Evolutionary conservation across 1,140 invertebrate species (phyloP), one percentile per base, ranked within the genome.

Genomic region (Zaprionus inermis): DNA sequence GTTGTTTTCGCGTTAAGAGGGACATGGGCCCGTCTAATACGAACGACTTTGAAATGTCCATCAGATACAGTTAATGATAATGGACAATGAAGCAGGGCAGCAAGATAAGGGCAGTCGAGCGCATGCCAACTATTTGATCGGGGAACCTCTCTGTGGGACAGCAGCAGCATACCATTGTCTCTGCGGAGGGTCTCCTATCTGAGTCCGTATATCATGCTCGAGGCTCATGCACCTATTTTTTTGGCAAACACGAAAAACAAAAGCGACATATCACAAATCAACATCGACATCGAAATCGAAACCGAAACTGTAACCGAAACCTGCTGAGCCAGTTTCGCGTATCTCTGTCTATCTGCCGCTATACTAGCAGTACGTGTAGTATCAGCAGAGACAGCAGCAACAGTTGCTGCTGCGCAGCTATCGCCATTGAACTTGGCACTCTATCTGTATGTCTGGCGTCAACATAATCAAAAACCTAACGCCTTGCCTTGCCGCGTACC

Each of bases 381-480:
- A 57, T 59, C 38, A 58, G 44, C 34, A 20, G 44, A 9, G 16
- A 1, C 18, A 10, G 7, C 44, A 46, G 16, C 3, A 11, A 11
- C 36, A 14, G 36, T 5, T 2, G 28, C 36, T n/a, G 36, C 36
- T 41, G 38, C 38, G 14, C 32, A 49, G 51, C 54, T 30, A 24
- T 28, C 18, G 44, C 36, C 54, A 44, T 55, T 78, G 72, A 78
- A 74, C 65, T 71, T 77, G 63, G 36, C 46, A 36, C 63, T 61
- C 20, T 54, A n/a, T 34, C 28, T 36, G n/a, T 59, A 10, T 41
- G 46, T 11, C 51, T 69, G 64, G 59, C 75, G 75, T 77, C 71
- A 76, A 58, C 72, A 78, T 72, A 75, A 70, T 75, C 66, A 73
- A 69, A 56, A 44, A 59, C 55, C 56, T 58, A 68, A 68, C 44